These are phyloP conservation scores for Drosophila varians DNA, from an alignment of 1,140 invertebrate species.

Conservation along the genomic window DNA sequence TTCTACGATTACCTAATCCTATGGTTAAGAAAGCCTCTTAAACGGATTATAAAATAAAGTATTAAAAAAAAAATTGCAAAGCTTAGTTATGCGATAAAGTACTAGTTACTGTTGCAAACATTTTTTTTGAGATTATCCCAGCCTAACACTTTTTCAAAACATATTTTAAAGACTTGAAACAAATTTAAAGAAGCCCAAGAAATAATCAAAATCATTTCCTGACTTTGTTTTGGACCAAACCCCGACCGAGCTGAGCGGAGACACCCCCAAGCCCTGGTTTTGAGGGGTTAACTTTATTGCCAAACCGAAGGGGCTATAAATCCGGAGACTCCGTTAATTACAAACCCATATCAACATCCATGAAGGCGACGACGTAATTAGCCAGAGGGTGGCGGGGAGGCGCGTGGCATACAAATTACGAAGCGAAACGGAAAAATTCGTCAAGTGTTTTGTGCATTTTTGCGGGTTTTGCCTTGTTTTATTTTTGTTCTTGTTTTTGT, in stretches of 20 bases:
- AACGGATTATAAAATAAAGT: too few relatives aligned
- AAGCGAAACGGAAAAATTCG: slow-evolving; percentile 55
- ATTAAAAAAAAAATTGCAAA: too few relatives aligned
- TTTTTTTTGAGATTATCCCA: too few relatives aligned
- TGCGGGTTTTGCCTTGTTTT: slow-evolving; percentile 11
- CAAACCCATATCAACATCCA: slow-evolving; percentile 49
- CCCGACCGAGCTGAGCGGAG: not conserved
- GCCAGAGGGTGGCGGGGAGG: slow-evolving; percentile 32
- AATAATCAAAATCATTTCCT: too few relatives aligned
- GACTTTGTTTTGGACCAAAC: not conserved
- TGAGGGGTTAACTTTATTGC: slow-evolving; percentile 37
- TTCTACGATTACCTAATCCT: too few relatives aligned
- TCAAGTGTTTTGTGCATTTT: slow-evolving; percentile 53
- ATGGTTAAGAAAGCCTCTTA: too few relatives aligned
- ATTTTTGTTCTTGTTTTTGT: too few relatives aligned
- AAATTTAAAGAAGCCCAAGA: not conserved
- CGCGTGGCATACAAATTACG: slow-evolving; percentile 55
- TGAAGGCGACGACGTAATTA: slow-evolving; percentile 52
- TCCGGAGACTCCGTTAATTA: slow-evolving; percentile 54
- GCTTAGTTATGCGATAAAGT: too few relatives aligned
- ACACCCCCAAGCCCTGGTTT: not conserved
- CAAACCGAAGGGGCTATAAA: slow-evolving; percentile 47
- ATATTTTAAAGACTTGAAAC: not conserved
- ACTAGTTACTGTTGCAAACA: too few relatives aligned
- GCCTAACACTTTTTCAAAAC: not conserved